Evolutionary conservation across 2,113 vertebrate species (phyloP), one percentile per base, ranked within the genome.

Genomic region (Microtus ochrogaster): DNA sequence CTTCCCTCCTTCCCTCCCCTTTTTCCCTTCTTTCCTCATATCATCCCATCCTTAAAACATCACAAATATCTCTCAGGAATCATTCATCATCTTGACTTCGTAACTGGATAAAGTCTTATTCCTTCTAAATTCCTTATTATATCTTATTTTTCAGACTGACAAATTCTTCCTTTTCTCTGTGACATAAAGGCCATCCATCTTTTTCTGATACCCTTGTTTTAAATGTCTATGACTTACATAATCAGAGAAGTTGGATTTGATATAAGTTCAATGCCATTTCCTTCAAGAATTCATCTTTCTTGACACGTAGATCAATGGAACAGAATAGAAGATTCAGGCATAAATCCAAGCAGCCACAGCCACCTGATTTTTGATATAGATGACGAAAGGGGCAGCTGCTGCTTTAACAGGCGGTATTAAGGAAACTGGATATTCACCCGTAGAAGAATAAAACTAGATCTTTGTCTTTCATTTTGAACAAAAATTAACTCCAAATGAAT

Each of bases 221-320:
- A 81, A 81, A 86, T 33, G 72, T 13, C 24, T 76, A 16, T 76
- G 21, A n/a, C 44, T 83, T 70, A 16, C n/a, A 87, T 66, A 82
- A 61, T 88, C 58, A 63, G 73, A 36, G 28, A 87, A 68, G 44
- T 63, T 90, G 28, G 22, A 70, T 84, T 89, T 77, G 36, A 28
- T 90, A 39, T 52, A 72, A 47, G 13, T 33, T 63, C 21, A 81
- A 2, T 66, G 13, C 47, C 5, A 74, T 87, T 82, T 74, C 17
- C 12, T 66, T 86, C 30, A 72, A 72, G 78, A 92, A 21, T 89
- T 72, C 7, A 47, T 92, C 16, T 94, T 78, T 94, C 73, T 30
- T n/a, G 65, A 49, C 44, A 36, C 52, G 21, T 70, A 52, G 30
- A 87, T 70, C 84, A 49, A 26, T 52, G 11, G 44, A 70, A 24